phyloP scores from a whole-genome alignment of 1,140 invertebrate genomes.

The Sminthurinus signatus region DNA sequence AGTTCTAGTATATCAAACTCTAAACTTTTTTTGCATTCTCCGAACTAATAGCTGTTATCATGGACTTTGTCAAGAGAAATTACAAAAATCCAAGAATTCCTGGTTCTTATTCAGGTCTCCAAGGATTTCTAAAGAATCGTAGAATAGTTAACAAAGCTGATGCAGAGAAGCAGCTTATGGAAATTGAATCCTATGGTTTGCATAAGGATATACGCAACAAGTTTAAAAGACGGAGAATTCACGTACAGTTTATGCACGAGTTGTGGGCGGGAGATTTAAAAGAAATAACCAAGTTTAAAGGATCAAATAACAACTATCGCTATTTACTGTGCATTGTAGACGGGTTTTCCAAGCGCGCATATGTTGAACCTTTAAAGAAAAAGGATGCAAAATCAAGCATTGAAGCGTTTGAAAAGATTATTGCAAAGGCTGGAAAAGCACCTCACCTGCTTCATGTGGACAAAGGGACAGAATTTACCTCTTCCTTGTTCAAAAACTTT shows the following conservation, averaged over 20 bases:
- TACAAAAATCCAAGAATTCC: background rate
- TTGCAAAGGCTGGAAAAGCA: constrained; percentile 1
- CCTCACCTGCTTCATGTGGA: background rate
- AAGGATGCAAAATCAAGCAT: constrained; percentile 3
- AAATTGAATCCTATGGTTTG: background rate
- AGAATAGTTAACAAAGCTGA: background rate
- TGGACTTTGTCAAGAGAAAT: no score
- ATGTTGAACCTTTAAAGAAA: constrained; percentile 1
- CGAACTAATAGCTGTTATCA: no score
- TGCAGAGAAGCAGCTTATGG: background rate
- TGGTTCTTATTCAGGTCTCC: background rate
- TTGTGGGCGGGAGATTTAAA: constrained; percentile 3
- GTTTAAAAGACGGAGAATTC: background rate
- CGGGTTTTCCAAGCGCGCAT: background rate
- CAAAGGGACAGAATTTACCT: constrained; percentile 13
- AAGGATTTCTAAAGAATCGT: background rate
- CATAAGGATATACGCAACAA: background rate
- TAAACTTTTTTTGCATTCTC: no score
- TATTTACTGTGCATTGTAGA: constrained; percentile 7
- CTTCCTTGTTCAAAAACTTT: background rate
- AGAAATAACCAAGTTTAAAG: background rate
- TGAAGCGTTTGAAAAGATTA: constrained; percentile 11
- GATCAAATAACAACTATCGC: background rate
- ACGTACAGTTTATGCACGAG: background rate
- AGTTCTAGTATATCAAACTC: no score